Evolutionary conservation across 2,888 invertebrate species (phyloP).

Genomic region (Drosophila paranaensis): DNA sequence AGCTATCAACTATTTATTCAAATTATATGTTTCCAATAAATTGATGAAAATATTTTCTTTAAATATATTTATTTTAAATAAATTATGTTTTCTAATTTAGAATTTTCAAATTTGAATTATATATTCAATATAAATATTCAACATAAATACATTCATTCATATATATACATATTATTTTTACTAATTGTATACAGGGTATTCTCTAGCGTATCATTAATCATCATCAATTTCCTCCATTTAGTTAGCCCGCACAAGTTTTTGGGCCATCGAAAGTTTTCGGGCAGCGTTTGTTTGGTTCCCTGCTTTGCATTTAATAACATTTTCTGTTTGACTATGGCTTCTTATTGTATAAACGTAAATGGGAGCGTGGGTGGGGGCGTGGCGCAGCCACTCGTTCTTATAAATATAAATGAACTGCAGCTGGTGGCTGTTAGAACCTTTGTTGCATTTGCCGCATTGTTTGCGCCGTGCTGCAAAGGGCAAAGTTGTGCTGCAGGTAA

Average conservation of each 20-base stretch:
- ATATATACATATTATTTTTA: neutral
- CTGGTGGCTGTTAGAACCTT: slow-evolving; percentile 23
- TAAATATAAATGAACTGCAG: slow-evolving; percentile 73
- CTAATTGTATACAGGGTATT: slow-evolving; percentile 8
- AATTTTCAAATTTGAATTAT: neutral
- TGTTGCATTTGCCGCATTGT: slow-evolving; percentile 74
- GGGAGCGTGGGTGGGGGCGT: neutral
- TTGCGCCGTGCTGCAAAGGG: slow-evolving; percentile 39
- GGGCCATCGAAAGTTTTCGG: slow-evolving; percentile 61
- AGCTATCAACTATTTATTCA: too few relatives aligned
- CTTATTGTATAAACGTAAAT: slow-evolving; percentile 45
- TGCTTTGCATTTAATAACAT: slow-evolving; percentile 77
- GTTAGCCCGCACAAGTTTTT: slow-evolving; percentile 33
- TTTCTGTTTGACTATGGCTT: slow-evolving; percentile 65
- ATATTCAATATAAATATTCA: neutral
- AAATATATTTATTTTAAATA: too few relatives aligned
- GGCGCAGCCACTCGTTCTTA: slow-evolving; percentile 42
- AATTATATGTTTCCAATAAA: too few relatives aligned
- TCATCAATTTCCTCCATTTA: neutral
- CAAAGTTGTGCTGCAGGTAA: slow-evolving; percentile 24
- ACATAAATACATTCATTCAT: neutral
- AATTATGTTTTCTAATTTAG: neutral
- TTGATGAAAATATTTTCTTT: too few relatives aligned
- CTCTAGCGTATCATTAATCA: neutral
- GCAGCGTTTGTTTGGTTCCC: slow-evolving; percentile 54